Evolutionary conservation across 2,888 invertebrate species (phyloP), one percentile per base, ranked within the genome.

Genomic region (Phasia obesa): DNA sequence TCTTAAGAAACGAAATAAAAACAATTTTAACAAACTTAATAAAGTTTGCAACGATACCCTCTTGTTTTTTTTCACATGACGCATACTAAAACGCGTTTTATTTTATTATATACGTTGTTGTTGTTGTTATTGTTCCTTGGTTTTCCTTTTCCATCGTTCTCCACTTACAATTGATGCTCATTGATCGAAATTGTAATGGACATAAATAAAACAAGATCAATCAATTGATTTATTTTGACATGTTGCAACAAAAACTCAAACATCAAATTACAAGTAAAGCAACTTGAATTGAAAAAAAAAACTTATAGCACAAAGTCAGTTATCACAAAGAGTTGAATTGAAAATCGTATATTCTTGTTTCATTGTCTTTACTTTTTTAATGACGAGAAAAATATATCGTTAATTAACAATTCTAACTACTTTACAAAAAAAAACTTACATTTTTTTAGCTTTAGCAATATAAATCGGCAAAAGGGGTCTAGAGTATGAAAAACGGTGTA

Each of bases 171-270:
- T 87, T 88, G 86, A 86, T 86, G 88, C 88, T 89, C 88, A 88
- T 88, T 90, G 90, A 90, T 90, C 88, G 90, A 89, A 90, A 90
- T 90, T 89, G 89, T 90, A 91, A 90, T 89, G 90, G 91, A 91
- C 91, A 90, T 91, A 91, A 91, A 91, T 91, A 91, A 91, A 91
- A 91, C 90, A 88, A 91, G 90, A 91, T 90, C 91, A 91, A 90
- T 91, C 91, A 91, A 90, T 90, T 91, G 91, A 91, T 91, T 91
- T 90, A 90, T 91, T 90, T 91, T 90, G 91, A 90, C 90, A 88
- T 87, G 87, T 87, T 87, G 89, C 84, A 84, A 84, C 84, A 85
- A 83, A 82, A 80, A 80, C 82, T 79, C 64, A 79, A 79, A 79
- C 79, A 59, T 79, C 59, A 79, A 77, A 73, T 51, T 62, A 73